A percentile compares a stretch with the other conserved stretches of the same genome.
These are phyloP conservation scores for Calonectris borealis DNA, from an alignment of 2,113 vertebrate genomes.

Conservation along the genomic window DNA sequence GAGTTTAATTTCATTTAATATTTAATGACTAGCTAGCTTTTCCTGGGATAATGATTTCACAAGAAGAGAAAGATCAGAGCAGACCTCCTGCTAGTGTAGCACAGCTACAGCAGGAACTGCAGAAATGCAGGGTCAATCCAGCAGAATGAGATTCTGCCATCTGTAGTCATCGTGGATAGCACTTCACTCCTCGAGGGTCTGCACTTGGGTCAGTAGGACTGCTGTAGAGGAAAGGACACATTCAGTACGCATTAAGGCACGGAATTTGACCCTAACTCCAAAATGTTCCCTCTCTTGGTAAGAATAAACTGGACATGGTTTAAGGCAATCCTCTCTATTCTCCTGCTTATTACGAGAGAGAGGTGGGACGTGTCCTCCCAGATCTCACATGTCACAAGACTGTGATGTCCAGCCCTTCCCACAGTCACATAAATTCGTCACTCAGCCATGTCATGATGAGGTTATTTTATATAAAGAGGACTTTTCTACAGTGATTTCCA, in stretches of 20 bases:
- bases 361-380: neutral
- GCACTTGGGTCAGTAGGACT: neutral
- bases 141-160: neutral
- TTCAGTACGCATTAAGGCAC: neutral
- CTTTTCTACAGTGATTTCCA: neutral
- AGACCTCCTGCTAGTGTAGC: conserved; percentile 30
- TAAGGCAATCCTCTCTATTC: neutral
- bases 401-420: neutral
- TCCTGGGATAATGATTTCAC: conserved; percentile 37
- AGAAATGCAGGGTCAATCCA: neutral
- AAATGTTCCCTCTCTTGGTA: neutral
- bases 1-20: conserved; percentile 58
- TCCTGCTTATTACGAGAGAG: neutral
- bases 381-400: neutral
- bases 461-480: neutral
- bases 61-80: conserved; percentile 38
- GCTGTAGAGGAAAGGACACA: neutral
- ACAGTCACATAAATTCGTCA: neutral
- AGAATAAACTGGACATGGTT: neutral
- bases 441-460: neutral
- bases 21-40: conserved; percentile 48
- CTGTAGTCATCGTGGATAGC: neutral
- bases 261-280: neutral
- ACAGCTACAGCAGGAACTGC: conserved; percentile 6
- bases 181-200: neutral